Evolutionary conservation across 2,888 invertebrate genomes (phyloP).

Genomic region (Chalcis sispes): DNA sequence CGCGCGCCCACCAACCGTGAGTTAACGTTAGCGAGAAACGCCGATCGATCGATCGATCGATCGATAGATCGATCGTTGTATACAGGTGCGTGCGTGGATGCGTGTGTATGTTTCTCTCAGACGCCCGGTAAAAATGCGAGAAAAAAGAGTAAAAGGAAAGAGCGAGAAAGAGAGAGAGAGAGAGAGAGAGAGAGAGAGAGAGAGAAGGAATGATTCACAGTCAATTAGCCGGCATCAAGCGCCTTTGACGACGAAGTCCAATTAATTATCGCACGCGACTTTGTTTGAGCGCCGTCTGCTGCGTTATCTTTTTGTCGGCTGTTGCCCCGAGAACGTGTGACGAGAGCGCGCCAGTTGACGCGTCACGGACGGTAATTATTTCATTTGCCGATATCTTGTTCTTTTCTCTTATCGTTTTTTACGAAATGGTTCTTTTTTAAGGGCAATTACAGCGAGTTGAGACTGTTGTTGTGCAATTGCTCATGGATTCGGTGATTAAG

Average conservation of each 20-base stretch:
- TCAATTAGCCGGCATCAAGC: constrained; percentile 69
- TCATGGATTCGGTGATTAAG: too few species aligned
- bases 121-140: too few species aligned
- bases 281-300: constrained; percentile 51
- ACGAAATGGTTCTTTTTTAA: too few species aligned
- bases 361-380: neutral
- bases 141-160: too few species aligned
- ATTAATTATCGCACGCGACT: constrained; percentile 66
- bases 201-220: constrained; percentile 64
- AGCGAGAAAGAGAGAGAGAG: constrained; percentile 14
- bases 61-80: neutral
- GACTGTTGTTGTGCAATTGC: too few species aligned
- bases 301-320: constrained; percentile 46
- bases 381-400: constrained; percentile 17
- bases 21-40: too few species aligned
- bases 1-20: too few species aligned
- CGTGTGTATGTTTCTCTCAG: too few species aligned
- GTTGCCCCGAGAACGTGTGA: neutral
- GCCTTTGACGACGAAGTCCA: constrained; percentile 63
- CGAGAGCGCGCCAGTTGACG: neutral
- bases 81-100: too few species aligned
- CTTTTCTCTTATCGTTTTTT: too few species aligned
- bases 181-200: constrained; percentile 16
- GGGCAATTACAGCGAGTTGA: too few species aligned
- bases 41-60: constrained; percentile 7